Conservation (phyloP, 2,113 vertebrate genomes). For the Polypterus bichir region DNA sequence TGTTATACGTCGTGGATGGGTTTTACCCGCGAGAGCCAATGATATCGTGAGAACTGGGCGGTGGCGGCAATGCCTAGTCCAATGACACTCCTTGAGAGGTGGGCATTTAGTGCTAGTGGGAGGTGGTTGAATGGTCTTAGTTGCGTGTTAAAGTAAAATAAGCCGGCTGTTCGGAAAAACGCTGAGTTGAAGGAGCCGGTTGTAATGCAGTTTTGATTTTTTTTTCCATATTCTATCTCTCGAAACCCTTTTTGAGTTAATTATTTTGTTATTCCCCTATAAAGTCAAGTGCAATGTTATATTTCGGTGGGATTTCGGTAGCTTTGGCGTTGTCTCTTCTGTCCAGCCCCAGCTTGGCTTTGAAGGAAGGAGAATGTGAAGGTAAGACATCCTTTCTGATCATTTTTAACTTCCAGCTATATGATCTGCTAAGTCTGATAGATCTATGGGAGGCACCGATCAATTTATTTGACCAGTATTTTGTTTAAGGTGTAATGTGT, state of each 20-base stretch:
- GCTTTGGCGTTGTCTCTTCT: conserved; percentile 59
- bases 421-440: background rate
- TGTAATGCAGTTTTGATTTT: background rate
- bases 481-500: background rate
- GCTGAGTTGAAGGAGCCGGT: background rate
- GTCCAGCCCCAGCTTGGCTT: conserved; percentile 37
- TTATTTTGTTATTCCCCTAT: background rate
- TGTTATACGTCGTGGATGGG: too few species aligned
- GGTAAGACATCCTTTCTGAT: conserved; percentile 44
- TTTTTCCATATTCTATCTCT: background rate
- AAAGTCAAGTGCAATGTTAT: conserved; percentile 48
- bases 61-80: background rate
- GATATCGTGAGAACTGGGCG: background rate
- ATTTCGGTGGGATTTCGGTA: conserved; percentile 55
- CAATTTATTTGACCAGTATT: background rate
- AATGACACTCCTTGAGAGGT: background rate
- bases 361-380: conserved; percentile 78
- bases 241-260: background rate
- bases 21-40: background rate
- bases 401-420: background rate
- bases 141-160: background rate
- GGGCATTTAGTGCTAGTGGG: background rate
- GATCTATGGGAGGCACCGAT: background rate
- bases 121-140: background rate
- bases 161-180: too few species aligned